A percentile compares a stretch with the other conserved stretches of the same genome.
These are phyloP conservation scores for Tyrophagus putrescentiae DNA, from an alignment of 1,140 invertebrate species.

Conservation along the genomic window DNA sequence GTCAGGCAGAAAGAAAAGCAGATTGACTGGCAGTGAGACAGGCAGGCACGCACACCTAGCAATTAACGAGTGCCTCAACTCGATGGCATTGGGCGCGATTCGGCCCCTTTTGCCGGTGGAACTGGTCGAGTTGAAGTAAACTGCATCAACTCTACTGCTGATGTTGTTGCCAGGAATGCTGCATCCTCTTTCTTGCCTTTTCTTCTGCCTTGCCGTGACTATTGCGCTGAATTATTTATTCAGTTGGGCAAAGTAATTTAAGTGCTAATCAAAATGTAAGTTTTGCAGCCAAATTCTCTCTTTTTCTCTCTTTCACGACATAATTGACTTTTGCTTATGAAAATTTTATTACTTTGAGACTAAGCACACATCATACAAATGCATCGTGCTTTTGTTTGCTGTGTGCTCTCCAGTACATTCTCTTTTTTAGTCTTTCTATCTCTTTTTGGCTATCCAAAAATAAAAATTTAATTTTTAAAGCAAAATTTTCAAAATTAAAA, in stretches of 20 bases:
- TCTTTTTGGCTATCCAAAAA: too few species aligned
- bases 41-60: slow-evolving; percentile 12
- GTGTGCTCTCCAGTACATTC: too few species aligned
- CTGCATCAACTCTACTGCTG: too few species aligned
- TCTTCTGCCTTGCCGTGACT: neutral
- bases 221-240: slow-evolving; percentile 6
- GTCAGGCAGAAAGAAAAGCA: too few species aligned
- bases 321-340: slow-evolving; percentile 14
- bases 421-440: too few species aligned
- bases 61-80: neutral
- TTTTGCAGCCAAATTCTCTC: neutral
- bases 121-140: too few species aligned
- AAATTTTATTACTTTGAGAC: slow-evolving; percentile 6
- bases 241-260: neutral
- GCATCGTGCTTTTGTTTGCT: neutral
- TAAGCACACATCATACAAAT: neutral
- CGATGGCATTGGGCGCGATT: neutral
- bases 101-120: too few species aligned
- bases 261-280: slow-evolving; percentile 11
- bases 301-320: too few species aligned
- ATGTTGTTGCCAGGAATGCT: too few species aligned
- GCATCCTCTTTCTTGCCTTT: neutral
- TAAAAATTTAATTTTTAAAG: too few species aligned
- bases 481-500: too few species aligned
- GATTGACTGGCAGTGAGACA: too few species aligned